phyloP scores from a whole-genome alignment of 2,113 vertebrate genomes.

The Aegotheles bennettii region DNA sequence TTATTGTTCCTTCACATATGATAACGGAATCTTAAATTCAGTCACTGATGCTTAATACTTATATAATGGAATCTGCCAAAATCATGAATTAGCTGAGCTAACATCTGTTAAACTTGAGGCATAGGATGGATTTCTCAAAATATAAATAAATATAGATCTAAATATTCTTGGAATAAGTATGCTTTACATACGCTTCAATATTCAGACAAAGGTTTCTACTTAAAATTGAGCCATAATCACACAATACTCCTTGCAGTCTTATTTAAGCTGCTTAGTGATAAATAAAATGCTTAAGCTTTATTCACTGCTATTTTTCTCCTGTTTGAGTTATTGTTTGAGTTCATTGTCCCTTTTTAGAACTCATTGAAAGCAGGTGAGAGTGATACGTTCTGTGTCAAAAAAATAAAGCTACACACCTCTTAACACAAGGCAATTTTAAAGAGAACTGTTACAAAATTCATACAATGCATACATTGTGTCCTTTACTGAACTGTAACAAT shows the following conservation, averaged over 20 bases:
- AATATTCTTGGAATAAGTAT: not conserved
- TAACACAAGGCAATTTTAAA: not conserved
- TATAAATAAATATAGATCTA: not conserved
- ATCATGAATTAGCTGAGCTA: not conserved
- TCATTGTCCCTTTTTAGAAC: not conserved
- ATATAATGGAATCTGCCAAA: not conserved
- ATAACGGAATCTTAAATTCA: slow-evolving; percentile 33
- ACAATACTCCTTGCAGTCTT: not conserved
- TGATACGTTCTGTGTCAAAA: not conserved
- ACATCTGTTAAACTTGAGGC: not conserved
- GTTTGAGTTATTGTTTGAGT: not conserved
- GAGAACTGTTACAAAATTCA: not conserved
- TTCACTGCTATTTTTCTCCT: not conserved
- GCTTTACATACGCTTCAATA: not conserved
- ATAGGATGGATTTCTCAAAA: not conserved
- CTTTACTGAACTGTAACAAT: not conserved
- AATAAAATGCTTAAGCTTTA: not conserved
- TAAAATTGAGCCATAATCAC: not conserved
- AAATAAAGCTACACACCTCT: not conserved
- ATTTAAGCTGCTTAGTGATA: not conserved
- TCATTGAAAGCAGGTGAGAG: not conserved
- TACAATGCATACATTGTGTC: not conserved
- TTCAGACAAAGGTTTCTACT: not conserved
- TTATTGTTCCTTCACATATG: slow-evolving; percentile 1
- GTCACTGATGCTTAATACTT: not conserved